phyloP scores from a whole-genome alignment of 1,140 invertebrate species.

The Forficula auricularia region DNA sequence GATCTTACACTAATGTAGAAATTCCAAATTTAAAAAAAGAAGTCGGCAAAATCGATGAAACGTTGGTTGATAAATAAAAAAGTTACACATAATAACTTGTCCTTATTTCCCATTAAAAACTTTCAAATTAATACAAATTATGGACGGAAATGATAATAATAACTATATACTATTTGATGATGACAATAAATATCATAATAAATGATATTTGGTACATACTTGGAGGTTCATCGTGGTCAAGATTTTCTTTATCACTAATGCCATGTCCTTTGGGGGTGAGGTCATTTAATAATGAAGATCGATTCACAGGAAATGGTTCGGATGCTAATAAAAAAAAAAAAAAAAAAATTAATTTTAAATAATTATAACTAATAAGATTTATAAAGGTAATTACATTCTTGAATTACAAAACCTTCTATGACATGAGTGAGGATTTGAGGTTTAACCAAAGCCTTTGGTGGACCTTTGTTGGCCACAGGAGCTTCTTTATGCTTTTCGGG shows the following conservation, averaged over 20 bases:
- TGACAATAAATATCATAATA: constrained; percentile 15
- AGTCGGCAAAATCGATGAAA: too few relatives aligned
- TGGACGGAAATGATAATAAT: too few relatives aligned
- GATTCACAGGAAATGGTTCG: constrained; percentile 74
- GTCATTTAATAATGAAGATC: constrained; percentile 14
- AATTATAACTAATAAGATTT: constrained; percentile 16
- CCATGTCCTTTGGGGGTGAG: constrained; percentile 16
- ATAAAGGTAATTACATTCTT: constrained; percentile 45
- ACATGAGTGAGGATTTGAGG: constrained; percentile 91
- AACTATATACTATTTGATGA: constrained; percentile 25
- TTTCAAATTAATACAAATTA: too few relatives aligned
- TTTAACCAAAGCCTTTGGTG: constrained; percentile 88
- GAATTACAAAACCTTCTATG: constrained; percentile 92
- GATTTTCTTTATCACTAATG: constrained; percentile 31
- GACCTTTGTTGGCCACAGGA: constrained; percentile 4
- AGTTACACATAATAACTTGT: too few relatives aligned
- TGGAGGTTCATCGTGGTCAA: constrained; percentile 47
- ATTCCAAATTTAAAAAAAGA: too few relatives aligned
- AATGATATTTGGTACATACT: constrained; percentile 30
- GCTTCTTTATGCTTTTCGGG: too few relatives aligned
- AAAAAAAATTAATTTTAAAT: constrained; percentile 8
- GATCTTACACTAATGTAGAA: too few relatives aligned
- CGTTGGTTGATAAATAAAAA: too few relatives aligned
- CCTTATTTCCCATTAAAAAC: too few relatives aligned
- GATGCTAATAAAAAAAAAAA: constrained; percentile 30